These are phyloP conservation scores for Scortum barcoo DNA, from an alignment of 2,113 vertebrate species.

Conservation along the genomic window DNA sequence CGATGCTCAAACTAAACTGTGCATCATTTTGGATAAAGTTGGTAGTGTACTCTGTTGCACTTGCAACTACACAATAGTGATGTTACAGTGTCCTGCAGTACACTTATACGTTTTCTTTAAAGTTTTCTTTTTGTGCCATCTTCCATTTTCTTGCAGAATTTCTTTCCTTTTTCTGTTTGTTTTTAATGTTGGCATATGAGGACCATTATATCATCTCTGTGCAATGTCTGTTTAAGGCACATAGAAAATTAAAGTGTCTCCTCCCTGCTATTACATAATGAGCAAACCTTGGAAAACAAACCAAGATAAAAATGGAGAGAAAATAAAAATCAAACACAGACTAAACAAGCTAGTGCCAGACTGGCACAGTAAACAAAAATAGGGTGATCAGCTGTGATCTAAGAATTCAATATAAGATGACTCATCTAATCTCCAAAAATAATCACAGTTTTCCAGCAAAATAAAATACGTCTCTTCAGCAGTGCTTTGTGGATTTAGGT, in stretches of 20 bases:
- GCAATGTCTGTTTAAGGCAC: not conserved
- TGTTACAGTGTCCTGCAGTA: not conserved
- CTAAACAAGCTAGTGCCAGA: constrained; percentile 24
- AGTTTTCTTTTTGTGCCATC: not conserved
- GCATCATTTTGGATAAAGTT: not conserved
- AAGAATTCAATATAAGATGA: constrained; percentile 16
- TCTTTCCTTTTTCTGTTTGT: not conserved
- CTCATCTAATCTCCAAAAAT: constrained; percentile 27
- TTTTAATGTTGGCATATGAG: not conserved
- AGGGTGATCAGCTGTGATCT: constrained; percentile 34
- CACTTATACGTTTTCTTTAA: not conserved
- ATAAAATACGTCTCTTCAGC: constrained; percentile 11
- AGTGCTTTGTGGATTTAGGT: constrained; percentile 13
- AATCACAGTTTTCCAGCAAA: constrained; percentile 34
- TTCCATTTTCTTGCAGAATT: not conserved
- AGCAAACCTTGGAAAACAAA: too few species aligned
- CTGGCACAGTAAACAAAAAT: constrained; percentile 23
- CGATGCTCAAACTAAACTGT: not conserved
- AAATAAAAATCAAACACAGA: constrained; percentile 25
- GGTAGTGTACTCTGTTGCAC: not conserved
- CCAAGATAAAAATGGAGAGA: not conserved
- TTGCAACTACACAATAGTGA: not conserved
- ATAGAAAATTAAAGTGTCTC: not conserved
- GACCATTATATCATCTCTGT: not conserved
- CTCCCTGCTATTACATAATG: not conserved